These are phyloP conservation scores for Macquaria ambigua DNA, from an alignment of 2,113 vertebrate genomes.

Conservation along the genomic window DNA sequence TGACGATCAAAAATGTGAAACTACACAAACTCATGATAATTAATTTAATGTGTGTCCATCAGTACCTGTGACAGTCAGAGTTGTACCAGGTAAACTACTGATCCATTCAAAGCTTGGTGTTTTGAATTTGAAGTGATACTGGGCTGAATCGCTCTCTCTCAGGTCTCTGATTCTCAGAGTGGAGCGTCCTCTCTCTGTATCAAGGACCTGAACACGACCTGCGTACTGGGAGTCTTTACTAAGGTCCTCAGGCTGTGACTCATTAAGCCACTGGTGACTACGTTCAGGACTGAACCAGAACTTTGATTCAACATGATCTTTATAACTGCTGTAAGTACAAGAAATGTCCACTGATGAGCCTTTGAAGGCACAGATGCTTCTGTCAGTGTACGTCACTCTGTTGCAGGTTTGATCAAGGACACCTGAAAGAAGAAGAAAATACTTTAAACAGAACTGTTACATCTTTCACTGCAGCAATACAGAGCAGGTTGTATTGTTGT, in stretches of 20 bases:
- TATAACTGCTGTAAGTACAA: background rate
- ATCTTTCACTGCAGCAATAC: no score
- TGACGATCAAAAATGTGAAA: no score
- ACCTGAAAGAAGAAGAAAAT: conserved; percentile 8
- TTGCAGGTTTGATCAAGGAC: accelerated
- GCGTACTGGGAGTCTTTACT: background rate
- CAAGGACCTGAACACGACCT: background rate
- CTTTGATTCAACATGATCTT: accelerated
- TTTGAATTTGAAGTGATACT: conserved; percentile 23
- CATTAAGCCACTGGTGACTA: background rate
- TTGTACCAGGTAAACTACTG: background rate
- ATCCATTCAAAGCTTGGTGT: background rate
- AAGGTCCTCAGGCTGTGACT: background rate
- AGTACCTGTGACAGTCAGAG: conserved; percentile 1
- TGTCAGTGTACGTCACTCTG: conserved; percentile 19
- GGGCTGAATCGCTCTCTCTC: conserved; percentile 21
- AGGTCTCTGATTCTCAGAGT: conserved; percentile 41
- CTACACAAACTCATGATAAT: no score
- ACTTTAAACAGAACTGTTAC: no score
- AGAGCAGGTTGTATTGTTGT: no score
- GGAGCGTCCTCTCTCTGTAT: background rate
- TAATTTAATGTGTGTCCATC: background rate
- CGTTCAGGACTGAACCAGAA: conserved; percentile 16
- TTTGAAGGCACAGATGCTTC: conserved; percentile 1
- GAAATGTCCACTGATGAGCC: conserved; percentile 37